Conservation (phyloP, 2,888 invertebrate species). For the Venusia cambrica region DNA sequence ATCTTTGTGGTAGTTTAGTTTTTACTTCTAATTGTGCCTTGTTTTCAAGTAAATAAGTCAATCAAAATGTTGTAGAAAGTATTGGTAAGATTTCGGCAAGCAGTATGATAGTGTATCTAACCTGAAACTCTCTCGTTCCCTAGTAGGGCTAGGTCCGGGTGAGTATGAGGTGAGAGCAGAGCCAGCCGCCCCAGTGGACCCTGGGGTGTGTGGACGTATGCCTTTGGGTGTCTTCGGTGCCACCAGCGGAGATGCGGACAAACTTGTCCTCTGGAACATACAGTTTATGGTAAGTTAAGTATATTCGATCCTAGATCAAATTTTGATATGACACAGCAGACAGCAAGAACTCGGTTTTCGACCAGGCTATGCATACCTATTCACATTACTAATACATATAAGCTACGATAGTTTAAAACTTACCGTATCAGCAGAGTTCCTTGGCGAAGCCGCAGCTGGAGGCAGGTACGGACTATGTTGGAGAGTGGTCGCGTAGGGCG, state of each 20-base stretch:
- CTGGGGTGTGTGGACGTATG: conserved; percentile 70
- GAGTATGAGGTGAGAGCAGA: conserved; percentile 82
- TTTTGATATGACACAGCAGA: too few species aligned
- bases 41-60: too few species aligned
- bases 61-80: too few species aligned
- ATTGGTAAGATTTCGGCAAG: too few species aligned
- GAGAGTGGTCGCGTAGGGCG: conserved; percentile 87
- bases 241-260: conserved; percentile 74
- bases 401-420: conserved; percentile 22
- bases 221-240: conserved; percentile 76
- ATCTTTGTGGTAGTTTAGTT: too few species aligned
- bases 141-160: conserved; percentile 88
- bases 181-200: conserved; percentile 66
- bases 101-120: too few species aligned
- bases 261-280: conserved; percentile 62
- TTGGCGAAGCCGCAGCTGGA: conserved; percentile 83
- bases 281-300: not conserved
- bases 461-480: conserved; percentile 88
- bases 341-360: too few species aligned
- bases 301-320: too few species aligned
- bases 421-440: conserved; percentile 81
- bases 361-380: too few species aligned
- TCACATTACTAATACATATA: too few species aligned
- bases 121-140: conserved; percentile 94
- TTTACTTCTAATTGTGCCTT: too few species aligned